Evolutionary conservation across 1,140 invertebrate genomes (phyloP), one percentile per base, ranked within the genome.

Genomic region (Helicoverpa armigera): DNA sequence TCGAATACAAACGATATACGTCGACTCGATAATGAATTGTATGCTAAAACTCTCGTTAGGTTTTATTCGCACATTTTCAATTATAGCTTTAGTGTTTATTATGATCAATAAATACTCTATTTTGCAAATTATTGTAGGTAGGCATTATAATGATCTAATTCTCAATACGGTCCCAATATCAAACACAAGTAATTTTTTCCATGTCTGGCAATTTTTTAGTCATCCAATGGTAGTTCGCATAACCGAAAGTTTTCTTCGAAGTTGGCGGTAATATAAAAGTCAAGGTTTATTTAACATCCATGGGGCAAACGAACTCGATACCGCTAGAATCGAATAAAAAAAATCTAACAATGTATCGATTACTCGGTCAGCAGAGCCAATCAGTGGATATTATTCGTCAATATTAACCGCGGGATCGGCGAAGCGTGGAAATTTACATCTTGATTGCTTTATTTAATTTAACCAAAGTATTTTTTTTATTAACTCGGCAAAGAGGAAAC

Each of bases 401-500:
- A 86, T 86, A 85, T 86, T 83, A 67, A 81, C 77, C 65, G 78
- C 80, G 76, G 73, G 54, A 65, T 60, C 85, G 80, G 3, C 77
- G 83, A 53, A 83, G 80, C 88, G 86, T 86, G 83, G 77, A 86
- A 86, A 84, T 84, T 79, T 70, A 84, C 82, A 82, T 82, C 81
- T 83, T 83, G 85, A 86, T 89, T 89, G 86, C 85, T 88, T 90
- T 90, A 90, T 90, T 90, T 90, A 89, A 90, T 90, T 90, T 88
- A 82, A 82, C 65, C 79, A 82, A 69, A 61, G 76, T 79, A 82
- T 85, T 87, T 87, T 87, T 82, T 79, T 35, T 23, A 50, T 31
- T 67, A 35, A 82, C 51, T 82, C 75, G 51, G 72, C 80, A 77
- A 82, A 86, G 74, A 83, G 81, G 79, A 81, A 85, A 82, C 61